Conservation (phyloP, 1,140 invertebrate species). For the Habropoda laboriosa region DNA sequence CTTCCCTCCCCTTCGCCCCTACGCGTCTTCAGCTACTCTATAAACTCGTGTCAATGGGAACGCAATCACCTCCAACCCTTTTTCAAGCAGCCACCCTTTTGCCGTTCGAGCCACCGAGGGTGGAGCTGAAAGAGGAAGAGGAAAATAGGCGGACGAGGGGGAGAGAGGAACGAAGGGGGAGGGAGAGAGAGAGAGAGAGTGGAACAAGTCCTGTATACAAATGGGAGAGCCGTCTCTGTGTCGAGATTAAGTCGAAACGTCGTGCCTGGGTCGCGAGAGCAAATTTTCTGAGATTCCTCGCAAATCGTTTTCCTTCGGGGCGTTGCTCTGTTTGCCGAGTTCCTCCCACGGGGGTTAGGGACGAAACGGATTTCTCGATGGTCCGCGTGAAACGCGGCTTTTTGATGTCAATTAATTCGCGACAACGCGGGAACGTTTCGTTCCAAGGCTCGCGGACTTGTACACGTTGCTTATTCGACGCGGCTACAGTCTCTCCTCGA, state of each 20-base stretch:
- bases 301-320: constrained; percentile 12
- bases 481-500: no score
- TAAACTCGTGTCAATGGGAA: constrained; percentile 75
- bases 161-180: constrained; percentile 5
- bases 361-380: background rate
- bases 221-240: constrained; percentile 40
- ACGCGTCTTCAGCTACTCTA: constrained; percentile 56
- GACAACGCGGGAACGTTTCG: no score
- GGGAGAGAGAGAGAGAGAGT: background rate
- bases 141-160: background rate
- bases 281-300: constrained; percentile 41
- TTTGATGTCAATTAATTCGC: background rate
- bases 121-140: background rate
- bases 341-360: background rate
- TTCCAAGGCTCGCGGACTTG: no score
- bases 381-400: background rate
- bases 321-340: background rate
- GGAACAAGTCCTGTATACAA: constrained; percentile 58
- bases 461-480: no score
- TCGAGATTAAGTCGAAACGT: constrained; percentile 60
- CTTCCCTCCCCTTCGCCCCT: background rate
- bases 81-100: constrained; percentile 44
- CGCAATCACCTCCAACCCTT: constrained; percentile 68
- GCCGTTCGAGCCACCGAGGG: background rate
- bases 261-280: constrained; percentile 18